Base-by-base conservation (phyloP, 2,888 invertebrate genomes). In the Drosophila colorata region DNA sequence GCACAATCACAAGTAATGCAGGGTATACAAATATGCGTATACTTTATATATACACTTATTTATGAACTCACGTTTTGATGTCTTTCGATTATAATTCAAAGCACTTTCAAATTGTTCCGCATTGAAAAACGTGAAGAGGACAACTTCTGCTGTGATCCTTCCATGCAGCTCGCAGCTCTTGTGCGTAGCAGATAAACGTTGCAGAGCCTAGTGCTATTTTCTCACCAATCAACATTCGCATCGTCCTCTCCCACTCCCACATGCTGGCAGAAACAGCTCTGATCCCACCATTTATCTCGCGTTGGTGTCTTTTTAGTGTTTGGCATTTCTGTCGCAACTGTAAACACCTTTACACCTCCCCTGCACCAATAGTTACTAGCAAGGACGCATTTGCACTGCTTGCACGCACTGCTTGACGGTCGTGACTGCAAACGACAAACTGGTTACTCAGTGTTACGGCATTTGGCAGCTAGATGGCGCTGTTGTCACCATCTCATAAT, bases 321-420 rank as follows among this genome's bases (percentile, higher is more conserved):
- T 44, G 16, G 1, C 35, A 33, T 5, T 48, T 28, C 2, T 13
- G n/a, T 11, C 25, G 11, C 11, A 25, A 11, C 31, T 9, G 41
- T 28, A 20, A 20, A 31, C 18, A 11, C 35, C 49, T 65, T 48
- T 58, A 16, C 40, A 41, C 35, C 40, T 9, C 38, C 25, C 38
- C 16, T 38, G 33, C 37, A 23, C 8, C 3, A 13, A 9, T 18
- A 8, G 20, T 4, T 23, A 20, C 33, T 66, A 81, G 86, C 68
- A 65, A 85, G 88, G 86, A 81, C 81, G 85, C 85, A 84, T 48
- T 57, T 66, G 68, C 31, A 80, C 80, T 80, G 80, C 80, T 81
- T 13, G 4, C 0, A 0, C 0, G 5, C 20, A 74, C 80, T 81
- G 81, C 79, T 79, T 80, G 60, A 4, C 40, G 6, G 51, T 23